Base-by-base conservation (phyloP, 2,888 invertebrate genomes). In the Trissolcus japonicus region DNA sequence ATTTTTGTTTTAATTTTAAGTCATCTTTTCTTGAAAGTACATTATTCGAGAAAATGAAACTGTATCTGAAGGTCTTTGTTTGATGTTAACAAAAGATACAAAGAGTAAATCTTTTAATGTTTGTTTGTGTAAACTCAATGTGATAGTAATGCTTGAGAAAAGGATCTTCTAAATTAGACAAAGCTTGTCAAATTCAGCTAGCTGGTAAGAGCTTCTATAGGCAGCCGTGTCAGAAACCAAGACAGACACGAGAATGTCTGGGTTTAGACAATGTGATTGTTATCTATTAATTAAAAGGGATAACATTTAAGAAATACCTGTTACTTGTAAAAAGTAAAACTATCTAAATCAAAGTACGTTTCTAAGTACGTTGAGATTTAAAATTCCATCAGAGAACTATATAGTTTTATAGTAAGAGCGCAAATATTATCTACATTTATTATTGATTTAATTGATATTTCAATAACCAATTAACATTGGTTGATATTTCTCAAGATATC, bases 121-220 rank as follows among this genome's bases (percentile, higher is more conserved):
- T 71, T 56, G 46, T 55, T 69, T 61, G 43, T 68, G 35, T 60
- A 53, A 41, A 55, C 48, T 55, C 61, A 61, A 48, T 68, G 54
- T 43, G 55, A 61, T 61, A 55, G 50, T 19, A 55, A 46, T 46
- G 46, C n/a, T 48, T 14, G 25, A 46, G 35, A 69, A 61, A 61
- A 48, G 61, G 61, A 69, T 61, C 60, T 46, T 54, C 55, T 41
- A 56, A 61, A 69, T 61, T 61, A 61, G 61, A 61, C 61, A 56
- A 61, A 69, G 61, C 55, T 69, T 69, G 69, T 69, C 69, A 61
- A 69, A 68, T 69, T 61, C 68, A 69, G 46, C 14, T 16, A 57
- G 41, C 53, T 9, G 53, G 43, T 53, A 55, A 46, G 25, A 60
- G 48, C 35, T 41, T 60, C 40, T 61, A 21, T 55, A 61, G 53